A percentile compares a stretch with the other conserved stretches of the same genome.
These are phyloP conservation scores for Tryphoninae sp. DNA, from an alignment of 2,888 invertebrate species.

Conservation along the genomic window DNA sequence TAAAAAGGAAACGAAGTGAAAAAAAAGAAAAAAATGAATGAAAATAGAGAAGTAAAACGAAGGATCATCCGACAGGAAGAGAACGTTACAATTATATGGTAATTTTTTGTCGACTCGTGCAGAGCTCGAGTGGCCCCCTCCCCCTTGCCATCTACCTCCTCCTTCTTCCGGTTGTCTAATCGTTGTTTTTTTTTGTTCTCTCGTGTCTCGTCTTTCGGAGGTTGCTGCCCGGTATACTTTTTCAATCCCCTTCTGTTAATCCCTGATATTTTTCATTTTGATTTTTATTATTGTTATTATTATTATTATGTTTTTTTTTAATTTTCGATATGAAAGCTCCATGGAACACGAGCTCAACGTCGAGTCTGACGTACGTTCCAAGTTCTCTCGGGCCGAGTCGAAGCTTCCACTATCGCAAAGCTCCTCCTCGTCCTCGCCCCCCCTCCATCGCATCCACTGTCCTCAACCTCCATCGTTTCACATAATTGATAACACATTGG, in stretches of 20 bases:
- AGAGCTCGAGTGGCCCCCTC: not conserved
- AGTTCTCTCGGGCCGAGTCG: slow-evolving; percentile 45
- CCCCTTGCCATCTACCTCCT: not conserved
- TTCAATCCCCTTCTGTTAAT: no score
- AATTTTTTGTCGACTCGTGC: slow-evolving; percentile 46
- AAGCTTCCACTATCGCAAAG: slow-evolving; percentile 3
- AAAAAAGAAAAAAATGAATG: no score
- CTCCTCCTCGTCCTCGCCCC: slow-evolving; percentile 61
- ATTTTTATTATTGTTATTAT: not conserved
- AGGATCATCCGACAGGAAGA: not conserved
- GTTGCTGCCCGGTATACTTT: not conserved
- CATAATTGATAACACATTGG: slow-evolving; percentile 76
- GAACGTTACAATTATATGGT: slow-evolving; percentile 61
- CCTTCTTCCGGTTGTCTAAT: slow-evolving; percentile 47
- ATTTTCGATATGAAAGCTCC: not conserved
- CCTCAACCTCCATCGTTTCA: slow-evolving; percentile 45
- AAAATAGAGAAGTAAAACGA: not conserved
- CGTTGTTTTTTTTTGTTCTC: slow-evolving; percentile 21
- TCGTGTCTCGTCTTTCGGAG: slow-evolving; percentile 18
- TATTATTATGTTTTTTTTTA: not conserved
- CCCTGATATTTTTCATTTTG: not conserved
- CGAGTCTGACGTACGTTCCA: slow-evolving; percentile 60
- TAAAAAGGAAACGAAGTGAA: no score
- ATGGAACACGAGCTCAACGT: slow-evolving; percentile 5
- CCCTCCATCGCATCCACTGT: not conserved